A percentile compares a stretch with the other conserved stretches of the same genome.
phyloP scores from a whole-genome alignment of 2,888 invertebrate genomes.

The Odontocolon sp. region DNA sequence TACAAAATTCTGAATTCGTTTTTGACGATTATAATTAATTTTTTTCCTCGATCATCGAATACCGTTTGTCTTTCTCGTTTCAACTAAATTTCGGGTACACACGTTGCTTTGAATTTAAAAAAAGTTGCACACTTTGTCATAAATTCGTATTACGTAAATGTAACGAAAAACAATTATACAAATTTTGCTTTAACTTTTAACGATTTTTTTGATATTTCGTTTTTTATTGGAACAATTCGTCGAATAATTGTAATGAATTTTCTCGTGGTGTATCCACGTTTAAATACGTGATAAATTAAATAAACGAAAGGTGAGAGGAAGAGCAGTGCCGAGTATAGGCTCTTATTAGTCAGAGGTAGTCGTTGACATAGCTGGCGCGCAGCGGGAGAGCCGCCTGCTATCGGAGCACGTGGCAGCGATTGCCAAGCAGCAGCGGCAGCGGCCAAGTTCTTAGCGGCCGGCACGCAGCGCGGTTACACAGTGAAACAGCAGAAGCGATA shows the following conservation, averaged over 20 bases:
- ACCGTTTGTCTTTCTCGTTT: not conserved
- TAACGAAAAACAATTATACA: too few species aligned
- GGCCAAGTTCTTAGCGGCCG: not conserved
- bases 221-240: too few species aligned
- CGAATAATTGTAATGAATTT: too few species aligned
- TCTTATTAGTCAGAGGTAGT: constrained; percentile 35
- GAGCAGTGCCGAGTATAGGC: constrained; percentile 5
- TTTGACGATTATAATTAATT: not conserved
- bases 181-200: too few species aligned
- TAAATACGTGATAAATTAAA: too few species aligned
- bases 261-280: too few species aligned
- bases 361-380: constrained; percentile 49
- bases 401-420: constrained; percentile 47
- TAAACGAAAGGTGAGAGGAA: not conserved
- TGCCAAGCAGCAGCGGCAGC: constrained; percentile 5
- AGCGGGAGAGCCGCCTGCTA: constrained; percentile 33
- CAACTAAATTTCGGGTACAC: not conserved
- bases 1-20: not conserved
- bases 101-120: too few species aligned
- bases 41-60: not conserved
- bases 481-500: not conserved
- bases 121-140: too few species aligned
- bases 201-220: too few species aligned
- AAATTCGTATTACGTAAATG: too few species aligned
- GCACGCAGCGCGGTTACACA: not conserved